Conservation (phyloP, 2,888 invertebrate genomes). For the Acrobasis repandana region DNA sequence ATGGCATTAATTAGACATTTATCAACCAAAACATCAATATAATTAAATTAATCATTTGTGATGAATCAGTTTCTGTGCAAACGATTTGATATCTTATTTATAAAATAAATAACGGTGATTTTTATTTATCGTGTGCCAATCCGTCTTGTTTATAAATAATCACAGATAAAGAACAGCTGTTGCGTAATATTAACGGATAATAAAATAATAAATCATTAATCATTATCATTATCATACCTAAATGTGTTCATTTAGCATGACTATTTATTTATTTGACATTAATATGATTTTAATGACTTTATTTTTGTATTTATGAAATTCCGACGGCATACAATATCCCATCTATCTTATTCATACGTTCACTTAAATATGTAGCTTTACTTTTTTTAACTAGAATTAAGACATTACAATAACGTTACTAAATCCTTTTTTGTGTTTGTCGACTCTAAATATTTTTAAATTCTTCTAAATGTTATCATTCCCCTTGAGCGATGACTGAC, state of each 20-base stretch:
- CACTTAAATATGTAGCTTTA: too few relatives aligned
- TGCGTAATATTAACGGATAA: background rate
- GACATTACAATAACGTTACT: background rate
- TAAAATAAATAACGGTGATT: background rate
- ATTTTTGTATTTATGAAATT: too few relatives aligned
- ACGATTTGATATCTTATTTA: background rate
- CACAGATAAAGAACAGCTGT: background rate
- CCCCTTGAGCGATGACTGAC: slow-evolving; percentile 36
- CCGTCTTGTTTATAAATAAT: background rate
- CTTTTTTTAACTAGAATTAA: too few relatives aligned
- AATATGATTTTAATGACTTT: background rate
- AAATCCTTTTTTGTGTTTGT: background rate
- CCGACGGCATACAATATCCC: too few relatives aligned
- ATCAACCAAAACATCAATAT: background rate
- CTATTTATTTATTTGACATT: background rate
- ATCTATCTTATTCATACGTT: too few relatives aligned
- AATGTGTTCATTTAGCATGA: background rate
- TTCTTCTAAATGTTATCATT: slow-evolving; percentile 39
- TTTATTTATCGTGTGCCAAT: background rate
- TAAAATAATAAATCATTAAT: background rate
- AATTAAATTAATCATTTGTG: background rate
- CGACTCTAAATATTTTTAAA: slow-evolving; percentile 14
- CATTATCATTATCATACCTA: too few relatives aligned
- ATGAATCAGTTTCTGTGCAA: background rate
- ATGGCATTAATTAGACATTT: slow-evolving; percentile 2